Base-by-base conservation (phyloP, 2,797 vertebrate genomes). In the Eospalax fontanierii region DNA sequence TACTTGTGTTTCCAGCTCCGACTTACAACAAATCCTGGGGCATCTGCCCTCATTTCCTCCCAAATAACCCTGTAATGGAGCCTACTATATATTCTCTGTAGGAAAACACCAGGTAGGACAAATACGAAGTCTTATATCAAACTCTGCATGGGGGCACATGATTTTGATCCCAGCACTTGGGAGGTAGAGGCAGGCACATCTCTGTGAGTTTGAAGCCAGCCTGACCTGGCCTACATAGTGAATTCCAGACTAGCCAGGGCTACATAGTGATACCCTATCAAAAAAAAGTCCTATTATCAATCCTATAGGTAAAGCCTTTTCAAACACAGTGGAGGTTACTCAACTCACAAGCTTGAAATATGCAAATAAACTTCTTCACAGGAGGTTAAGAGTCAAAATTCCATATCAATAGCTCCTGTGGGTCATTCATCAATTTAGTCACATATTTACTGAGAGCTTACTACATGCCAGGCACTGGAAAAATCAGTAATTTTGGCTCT, bases 321-420 rank as follows among this genome's bases (percentile, higher is more conserved):
- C 4, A 70, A 75, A 57, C 33, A 81, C 22, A 71, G 11, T 70
- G 19, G n/a, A 89, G 33, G 66, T 80, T 68, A 75, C 21, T 89
- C 35, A 91, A 95, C 40, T 68, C 43, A 50, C 2, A 92, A 73
- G 16, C 40, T 24, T 90, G 54, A 91, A 96, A 91, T 33, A 90
- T 3, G n/a, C 54, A 88, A 89, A 87, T 71, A 73, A 92, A 68
- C 19, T 80, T 93, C 81, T 35, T 63, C 79, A 66, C 7, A 28
- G 43, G 35, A 66, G 38, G 43, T 80, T 26, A 63, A 80, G 80
- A 68, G 15, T 76, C 59, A 88, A 46, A 11, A 30, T 18, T 7
- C 7, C 35, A 22, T 24, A 84, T 22, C 21, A 68, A 33, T 50
- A 84, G 65, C 33, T 70, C 65, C 65, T 71, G 12, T 79, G 30